A percentile compares a stretch with the other conserved stretches of the same genome.
Evolutionary conservation across 2,888 invertebrate genomes (phyloP).

Genomic region (Tenodera sinensis): DNA sequence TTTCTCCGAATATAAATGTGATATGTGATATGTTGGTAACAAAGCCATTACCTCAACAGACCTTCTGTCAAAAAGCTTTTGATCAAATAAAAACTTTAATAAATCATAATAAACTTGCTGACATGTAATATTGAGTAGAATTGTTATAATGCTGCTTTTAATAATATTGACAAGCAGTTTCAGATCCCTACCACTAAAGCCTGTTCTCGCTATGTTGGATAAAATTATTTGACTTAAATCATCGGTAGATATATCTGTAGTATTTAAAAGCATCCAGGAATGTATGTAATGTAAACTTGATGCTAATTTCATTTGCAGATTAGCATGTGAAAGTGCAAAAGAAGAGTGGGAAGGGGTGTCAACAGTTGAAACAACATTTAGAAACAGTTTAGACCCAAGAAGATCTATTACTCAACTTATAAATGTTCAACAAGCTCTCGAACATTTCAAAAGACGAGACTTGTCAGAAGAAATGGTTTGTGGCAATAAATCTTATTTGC

Average conservation of each 20-base stretch:
- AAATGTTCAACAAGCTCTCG: constrained; percentile 23
- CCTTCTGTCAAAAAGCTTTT: background rate
- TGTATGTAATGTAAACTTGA: no score
- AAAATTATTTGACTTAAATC: no score
- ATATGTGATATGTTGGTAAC: background rate
- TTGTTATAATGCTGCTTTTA: no score
- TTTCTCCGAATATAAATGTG: background rate
- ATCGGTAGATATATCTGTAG: no score
- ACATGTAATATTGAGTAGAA: no score
- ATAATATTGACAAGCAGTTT: no score
- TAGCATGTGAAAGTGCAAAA: constrained; percentile 21
- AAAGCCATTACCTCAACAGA: background rate
- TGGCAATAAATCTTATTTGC: background rate
- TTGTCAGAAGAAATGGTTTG: constrained; percentile 23
- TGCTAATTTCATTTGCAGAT: background rate
- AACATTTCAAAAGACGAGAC: constrained; percentile 19
- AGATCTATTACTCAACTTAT: constrained; percentile 17
- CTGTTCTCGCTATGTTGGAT: no score
- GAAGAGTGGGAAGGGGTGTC: constrained; percentile 28
- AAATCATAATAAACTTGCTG: no score
- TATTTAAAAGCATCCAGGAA: no score
- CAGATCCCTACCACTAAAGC: no score
- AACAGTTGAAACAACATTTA: constrained; percentile 24
- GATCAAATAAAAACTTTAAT: no score
- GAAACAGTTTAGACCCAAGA: constrained; percentile 5